Conservation (phyloP, 1,140 invertebrate genomes). For the Sesamia nonagrioides region DNA sequence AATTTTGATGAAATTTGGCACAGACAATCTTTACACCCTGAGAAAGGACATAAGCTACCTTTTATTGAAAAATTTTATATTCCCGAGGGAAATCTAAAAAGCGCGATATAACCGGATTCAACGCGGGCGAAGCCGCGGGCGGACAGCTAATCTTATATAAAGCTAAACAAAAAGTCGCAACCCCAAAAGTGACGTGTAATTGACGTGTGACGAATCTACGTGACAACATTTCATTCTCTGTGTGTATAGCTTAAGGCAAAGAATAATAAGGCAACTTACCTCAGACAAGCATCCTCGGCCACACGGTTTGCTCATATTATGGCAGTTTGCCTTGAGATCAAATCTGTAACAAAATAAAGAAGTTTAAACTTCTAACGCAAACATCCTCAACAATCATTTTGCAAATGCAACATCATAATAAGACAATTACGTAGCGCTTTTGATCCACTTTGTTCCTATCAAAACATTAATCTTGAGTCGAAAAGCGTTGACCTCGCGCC, state of each 20-base stretch:
- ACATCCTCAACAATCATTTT: conserved; percentile 44
- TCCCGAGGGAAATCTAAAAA: too few species aligned
- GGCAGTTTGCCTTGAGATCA: conserved; percentile 32
- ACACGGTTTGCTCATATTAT: neutral
- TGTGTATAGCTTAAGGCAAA: neutral
- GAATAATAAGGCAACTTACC: conserved; percentile 20
- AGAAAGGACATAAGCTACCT: too few species aligned
- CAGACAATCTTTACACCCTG: too few species aligned
- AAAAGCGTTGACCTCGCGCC: conserved; percentile 48
- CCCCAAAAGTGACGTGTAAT: conserved; percentile 16
- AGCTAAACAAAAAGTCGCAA: conserved; percentile 17
- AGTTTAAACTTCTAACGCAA: conserved; percentile 37
- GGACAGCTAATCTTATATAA: too few species aligned
- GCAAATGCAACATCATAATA: conserved; percentile 51
- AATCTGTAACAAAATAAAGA: conserved; percentile 47
- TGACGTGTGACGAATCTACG: conserved; percentile 6
- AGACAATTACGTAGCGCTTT: conserved; percentile 50
- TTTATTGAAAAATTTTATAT: too few species aligned
- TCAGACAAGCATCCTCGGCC: conserved; percentile 1
- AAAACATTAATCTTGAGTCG: conserved; percentile 44
- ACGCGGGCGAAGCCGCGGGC: too few species aligned
- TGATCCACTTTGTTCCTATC: conserved; percentile 48
- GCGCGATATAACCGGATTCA: too few species aligned
- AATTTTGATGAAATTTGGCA: too few species aligned
- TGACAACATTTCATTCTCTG: conserved; percentile 12